Base-by-base conservation (phyloP, 1,140 invertebrate species). In the Eupeodes corollae region DNA sequence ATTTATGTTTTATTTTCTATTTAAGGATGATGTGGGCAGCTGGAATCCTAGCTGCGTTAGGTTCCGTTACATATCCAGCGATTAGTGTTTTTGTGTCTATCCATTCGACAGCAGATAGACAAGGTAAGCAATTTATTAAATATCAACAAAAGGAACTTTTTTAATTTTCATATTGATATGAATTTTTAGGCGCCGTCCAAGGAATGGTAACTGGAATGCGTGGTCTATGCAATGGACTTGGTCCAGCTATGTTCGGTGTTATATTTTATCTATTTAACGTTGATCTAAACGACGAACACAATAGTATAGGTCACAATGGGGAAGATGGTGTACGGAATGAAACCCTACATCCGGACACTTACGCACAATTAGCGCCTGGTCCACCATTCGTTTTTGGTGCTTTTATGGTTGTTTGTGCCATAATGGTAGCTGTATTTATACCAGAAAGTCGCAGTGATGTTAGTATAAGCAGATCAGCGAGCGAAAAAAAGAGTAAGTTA, bases 381-480 rank as follows among this genome's bases (percentile, higher is more conserved):
- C 96, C 96, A 41, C 95, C 96, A n/a, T 99, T 99, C 75, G 89
- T 98, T 30, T 94, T 99, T 73, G 97, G 96, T 47, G 91, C 95
- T 44, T 75, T 99, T 61, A 78, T 99, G 64, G 96, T 98, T 44
- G 86, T 98, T 52, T 86, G 91, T 68, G 96, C 96, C 30, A 77
- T 98, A 57, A 71, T 95, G 49, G 90, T 97, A 51, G 87, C 91
- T 39, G 80, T 86, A 42, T 93, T 94, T 71, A 90, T 96, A 63
- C 91, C 91, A 31, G 86, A 90, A 57, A 75, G 77, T 49, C 72
- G 70, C 53, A 61, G 75, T 43, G 59, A 72, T 60, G 13, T 50
- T 19, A 54, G 62, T 59, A 58, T 66, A 52, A 59, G 73, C 59
- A 59, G 67, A 55, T 61, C 68, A 52, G 68, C 67, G 56, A 74